phyloP scores from a whole-genome alignment of 2,113 vertebrate species.

The Alexandromys fortis region DNA sequence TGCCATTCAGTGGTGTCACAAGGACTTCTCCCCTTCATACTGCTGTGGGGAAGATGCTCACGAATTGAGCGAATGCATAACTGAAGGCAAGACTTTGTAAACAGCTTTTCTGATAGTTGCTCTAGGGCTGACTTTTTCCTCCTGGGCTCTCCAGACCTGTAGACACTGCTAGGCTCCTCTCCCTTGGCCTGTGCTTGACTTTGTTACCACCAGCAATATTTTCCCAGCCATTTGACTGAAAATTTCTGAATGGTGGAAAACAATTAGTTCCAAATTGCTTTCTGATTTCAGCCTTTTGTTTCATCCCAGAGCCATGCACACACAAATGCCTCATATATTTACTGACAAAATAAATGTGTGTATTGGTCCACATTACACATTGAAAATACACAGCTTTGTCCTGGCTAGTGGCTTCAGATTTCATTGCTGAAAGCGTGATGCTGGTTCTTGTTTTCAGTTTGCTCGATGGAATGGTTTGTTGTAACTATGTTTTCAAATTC shows the following conservation, averaged over 20 bases:
- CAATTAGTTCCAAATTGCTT: slow-evolving; percentile 26
- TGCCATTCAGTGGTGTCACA: neutral
- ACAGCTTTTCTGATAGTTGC: neutral
- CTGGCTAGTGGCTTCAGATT: slow-evolving; percentile 56
- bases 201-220: neutral
- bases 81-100: neutral
- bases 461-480: slow-evolving; percentile 70
- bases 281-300: neutral
- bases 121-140: neutral
- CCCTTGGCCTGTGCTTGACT: too few species aligned
- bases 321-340: slow-evolving; percentile 39
- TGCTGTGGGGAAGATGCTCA: neutral
- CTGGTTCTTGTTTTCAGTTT: slow-evolving; percentile 64
- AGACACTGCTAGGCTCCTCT: neutral
- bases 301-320: neutral
- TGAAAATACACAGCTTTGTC: slow-evolving; percentile 53
- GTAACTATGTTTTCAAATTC: slow-evolving; percentile 66
- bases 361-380: neutral
- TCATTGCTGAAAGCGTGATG: slow-evolving; percentile 26
- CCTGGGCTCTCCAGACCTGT: neutral
- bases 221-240: neutral
- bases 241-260: slow-evolving; percentile 28
- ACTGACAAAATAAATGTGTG: slow-evolving; percentile 45
- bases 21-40: neutral
- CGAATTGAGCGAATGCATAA: neutral